Conservation (phyloP, 35 echinoderm and acorn worm species). For the Nesometra sesokonis region DNA sequence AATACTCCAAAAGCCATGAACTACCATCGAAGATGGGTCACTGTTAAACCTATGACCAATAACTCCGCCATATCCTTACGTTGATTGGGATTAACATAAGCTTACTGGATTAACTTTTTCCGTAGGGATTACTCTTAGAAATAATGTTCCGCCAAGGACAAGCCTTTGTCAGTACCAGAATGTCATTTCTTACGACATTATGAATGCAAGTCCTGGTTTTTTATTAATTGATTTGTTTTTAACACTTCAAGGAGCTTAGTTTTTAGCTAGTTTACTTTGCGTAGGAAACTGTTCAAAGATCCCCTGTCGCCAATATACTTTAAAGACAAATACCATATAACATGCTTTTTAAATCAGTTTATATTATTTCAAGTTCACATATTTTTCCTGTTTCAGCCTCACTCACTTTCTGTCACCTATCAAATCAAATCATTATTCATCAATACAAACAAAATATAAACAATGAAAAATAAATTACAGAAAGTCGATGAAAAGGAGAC, state of each 20-base stretch:
- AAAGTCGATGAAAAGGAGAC: too few relatives aligned
- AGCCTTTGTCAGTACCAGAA: neutral
- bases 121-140: neutral
- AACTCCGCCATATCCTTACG: neutral
- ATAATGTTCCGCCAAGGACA: neutral
- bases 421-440: too few relatives aligned
- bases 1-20: neutral
- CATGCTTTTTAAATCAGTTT: too few relatives aligned
- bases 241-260: neutral
- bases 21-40: neutral
- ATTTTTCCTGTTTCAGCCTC: too few relatives aligned
- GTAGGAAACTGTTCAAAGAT: neutral
- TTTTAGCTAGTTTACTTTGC: neutral
- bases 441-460: too few relatives aligned
- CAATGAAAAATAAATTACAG: too few relatives aligned
- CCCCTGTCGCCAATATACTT: neutral
- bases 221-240: neutral
- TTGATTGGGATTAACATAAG: neutral
- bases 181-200: too few relatives aligned
- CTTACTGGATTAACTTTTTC: neutral
- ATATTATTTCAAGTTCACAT: too few relatives aligned
- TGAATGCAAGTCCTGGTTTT: too few relatives aligned
- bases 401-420: too few relatives aligned
- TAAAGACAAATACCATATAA: neutral
- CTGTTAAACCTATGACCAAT: neutral